phyloP scores from a whole-genome alignment of 2,888 invertebrate species.

The Eupithecia inturbata region DNA sequence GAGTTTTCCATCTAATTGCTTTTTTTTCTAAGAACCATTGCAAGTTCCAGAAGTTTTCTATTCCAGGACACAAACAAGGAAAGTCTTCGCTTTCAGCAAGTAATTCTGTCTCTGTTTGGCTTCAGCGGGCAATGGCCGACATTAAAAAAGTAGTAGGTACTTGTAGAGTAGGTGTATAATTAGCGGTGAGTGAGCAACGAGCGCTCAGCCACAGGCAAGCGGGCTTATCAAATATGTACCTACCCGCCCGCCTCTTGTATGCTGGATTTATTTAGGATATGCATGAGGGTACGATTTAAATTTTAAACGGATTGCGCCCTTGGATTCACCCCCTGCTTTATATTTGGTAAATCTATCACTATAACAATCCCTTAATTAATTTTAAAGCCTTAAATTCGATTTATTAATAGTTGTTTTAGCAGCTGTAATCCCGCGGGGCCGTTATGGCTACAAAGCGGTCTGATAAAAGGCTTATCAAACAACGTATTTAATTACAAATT shows the following conservation, averaged over 20 bases:
- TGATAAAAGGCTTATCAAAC: constrained; percentile 66
- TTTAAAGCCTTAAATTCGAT: constrained; percentile 69
- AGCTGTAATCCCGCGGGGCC: constrained; percentile 60
- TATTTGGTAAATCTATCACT: constrained; percentile 81
- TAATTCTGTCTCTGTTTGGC: constrained; percentile 13
- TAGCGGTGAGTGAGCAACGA: constrained; percentile 73
- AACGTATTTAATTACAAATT: constrained; percentile 59
- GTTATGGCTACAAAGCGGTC: constrained; percentile 56
- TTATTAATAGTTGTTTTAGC: constrained; percentile 74
- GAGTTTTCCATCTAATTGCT: neutral
- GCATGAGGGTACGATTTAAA: constrained; percentile 84
- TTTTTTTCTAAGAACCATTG: neutral
- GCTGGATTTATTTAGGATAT: constrained; percentile 84
- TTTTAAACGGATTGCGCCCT: constrained; percentile 84
- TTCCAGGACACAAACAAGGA: constrained; percentile 6
- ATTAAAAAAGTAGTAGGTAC: constrained; percentile 55
- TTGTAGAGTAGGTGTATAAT: constrained; percentile 71
- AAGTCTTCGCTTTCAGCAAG: constrained; percentile 22
- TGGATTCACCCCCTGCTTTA: constrained; percentile 76
- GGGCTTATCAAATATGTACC: constrained; percentile 84
- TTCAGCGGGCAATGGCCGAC: constrained; percentile 41
- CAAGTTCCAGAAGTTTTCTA: constrained; percentile 9
- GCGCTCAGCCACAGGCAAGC: constrained; percentile 62
- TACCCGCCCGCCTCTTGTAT: constrained; percentile 74
- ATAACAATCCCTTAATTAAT: constrained; percentile 63